Conservation (phyloP, 2,797 vertebrate species). For the Microctenopoma steveboyesi region DNA sequence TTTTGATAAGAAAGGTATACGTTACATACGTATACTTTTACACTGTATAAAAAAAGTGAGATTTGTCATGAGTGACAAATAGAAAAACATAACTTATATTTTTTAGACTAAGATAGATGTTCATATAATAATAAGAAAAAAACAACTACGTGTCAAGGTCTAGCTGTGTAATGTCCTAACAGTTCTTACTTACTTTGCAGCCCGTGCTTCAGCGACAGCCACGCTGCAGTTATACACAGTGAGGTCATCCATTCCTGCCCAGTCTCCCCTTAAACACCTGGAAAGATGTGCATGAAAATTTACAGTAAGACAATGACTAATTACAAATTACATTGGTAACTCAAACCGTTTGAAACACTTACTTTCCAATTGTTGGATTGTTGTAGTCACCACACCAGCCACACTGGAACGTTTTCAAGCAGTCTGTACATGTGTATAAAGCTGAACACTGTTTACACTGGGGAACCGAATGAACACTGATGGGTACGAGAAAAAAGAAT, state of each 20-base stretch:
- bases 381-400: conserved; percentile 94
- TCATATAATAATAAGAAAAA: no score
- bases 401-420: conserved; percentile 91
- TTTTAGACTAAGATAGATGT: no score
- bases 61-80: no score
- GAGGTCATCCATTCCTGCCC: conserved; percentile 86
- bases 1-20: background rate
- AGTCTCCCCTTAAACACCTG: conserved; percentile 92
- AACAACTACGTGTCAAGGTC: background rate
- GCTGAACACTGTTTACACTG: conserved; percentile 90
- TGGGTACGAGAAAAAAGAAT: background rate
- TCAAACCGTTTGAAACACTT: conserved; percentile 25
- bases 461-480: conserved; percentile 91
- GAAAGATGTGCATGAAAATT: background rate
- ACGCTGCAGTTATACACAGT: conserved; percentile 87
- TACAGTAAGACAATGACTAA: background rate
- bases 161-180: background rate
- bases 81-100: no score
- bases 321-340: background rate
- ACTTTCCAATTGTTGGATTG: conserved; percentile 94
- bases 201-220: conserved; percentile 85
- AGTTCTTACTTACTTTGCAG: conserved; percentile 75
- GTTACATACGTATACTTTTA: no score
- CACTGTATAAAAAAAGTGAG: no score
- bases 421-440: conserved; percentile 87